phyloP scores from a whole-genome alignment of 2,797 vertebrate species.

The Adelosebastes latens region DNA sequence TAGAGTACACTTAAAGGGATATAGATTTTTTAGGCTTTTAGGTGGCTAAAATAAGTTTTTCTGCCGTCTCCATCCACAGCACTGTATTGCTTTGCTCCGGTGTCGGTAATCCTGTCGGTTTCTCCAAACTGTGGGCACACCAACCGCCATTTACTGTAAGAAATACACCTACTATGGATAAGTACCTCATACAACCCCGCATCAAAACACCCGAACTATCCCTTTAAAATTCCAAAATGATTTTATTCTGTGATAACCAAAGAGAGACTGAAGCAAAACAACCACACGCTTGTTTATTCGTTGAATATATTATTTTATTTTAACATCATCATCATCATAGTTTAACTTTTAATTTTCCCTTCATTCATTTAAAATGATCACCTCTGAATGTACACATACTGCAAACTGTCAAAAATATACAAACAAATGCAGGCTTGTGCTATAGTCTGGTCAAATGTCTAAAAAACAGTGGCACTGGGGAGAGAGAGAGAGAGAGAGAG shows the following conservation, averaged over 20 bases:
- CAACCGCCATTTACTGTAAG: no score
- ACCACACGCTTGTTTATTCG: slow-evolving; percentile 47
- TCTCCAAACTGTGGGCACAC: no score
- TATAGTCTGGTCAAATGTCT: slow-evolving; percentile 88
- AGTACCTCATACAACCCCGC: no score
- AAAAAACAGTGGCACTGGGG: slow-evolving; percentile 87
- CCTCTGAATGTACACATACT: slow-evolving; percentile 89
- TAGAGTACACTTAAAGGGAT: no score
- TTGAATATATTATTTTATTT: slow-evolving; percentile 89
- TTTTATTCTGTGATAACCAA: background rate
- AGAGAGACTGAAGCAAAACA: background rate
- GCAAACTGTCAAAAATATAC: slow-evolving; percentile 90
- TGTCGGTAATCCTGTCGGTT: no score
- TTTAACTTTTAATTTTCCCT: slow-evolving; percentile 83
- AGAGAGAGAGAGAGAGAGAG: slow-evolving; percentile 19
- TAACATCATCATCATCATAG: slow-evolving; percentile 82
- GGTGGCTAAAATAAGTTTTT: no score
- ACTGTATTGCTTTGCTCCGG: no score
- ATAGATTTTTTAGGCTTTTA: no score
- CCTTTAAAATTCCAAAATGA: background rate
- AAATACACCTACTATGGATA: no score
- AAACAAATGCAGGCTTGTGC: slow-evolving; percentile 90
- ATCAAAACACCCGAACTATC: no score
- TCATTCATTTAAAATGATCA: slow-evolving; percentile 87
- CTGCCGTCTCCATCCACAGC: no score